phyloP scores from a whole-genome alignment of 2,797 vertebrate species.

The Potorous gilbertii region DNA sequence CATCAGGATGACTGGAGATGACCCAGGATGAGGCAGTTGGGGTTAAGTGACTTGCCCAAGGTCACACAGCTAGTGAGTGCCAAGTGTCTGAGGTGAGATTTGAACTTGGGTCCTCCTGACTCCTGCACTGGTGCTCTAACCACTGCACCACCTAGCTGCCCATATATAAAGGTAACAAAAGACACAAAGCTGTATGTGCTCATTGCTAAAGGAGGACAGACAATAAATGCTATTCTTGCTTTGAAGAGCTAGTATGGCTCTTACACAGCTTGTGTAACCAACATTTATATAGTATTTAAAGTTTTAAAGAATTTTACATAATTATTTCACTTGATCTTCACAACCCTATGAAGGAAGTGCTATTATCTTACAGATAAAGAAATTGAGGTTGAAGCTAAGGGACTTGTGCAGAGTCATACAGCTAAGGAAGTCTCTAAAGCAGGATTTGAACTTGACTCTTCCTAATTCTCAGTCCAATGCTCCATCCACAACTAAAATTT shows the following conservation, averaged over 20 bases:
- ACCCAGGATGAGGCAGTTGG: no score
- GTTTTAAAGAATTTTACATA: neutral
- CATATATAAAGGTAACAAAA: neutral
- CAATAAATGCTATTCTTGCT: neutral
- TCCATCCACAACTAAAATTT: neutral
- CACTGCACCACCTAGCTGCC: no score
- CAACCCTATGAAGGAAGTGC: neutral
- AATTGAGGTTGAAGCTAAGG: neutral
- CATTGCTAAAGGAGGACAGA: neutral
- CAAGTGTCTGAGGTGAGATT: no score
- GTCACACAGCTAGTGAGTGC: no score
- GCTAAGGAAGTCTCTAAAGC: neutral
- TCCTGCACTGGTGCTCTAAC: no score
- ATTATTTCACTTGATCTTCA: neutral
- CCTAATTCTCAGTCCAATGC: neutral
- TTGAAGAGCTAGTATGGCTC: neutral
- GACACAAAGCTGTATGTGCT: neutral
- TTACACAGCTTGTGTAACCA: neutral
- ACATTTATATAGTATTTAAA: neutral
- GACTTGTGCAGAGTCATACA: neutral
- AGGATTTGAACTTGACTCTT: neutral
- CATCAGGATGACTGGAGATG: no score
- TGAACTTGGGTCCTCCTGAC: no score
- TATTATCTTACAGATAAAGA: neutral
- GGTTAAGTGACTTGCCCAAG: no score